Base-by-base conservation (phyloP, 2,888 invertebrate genomes). In the Papilio gigon region DNA sequence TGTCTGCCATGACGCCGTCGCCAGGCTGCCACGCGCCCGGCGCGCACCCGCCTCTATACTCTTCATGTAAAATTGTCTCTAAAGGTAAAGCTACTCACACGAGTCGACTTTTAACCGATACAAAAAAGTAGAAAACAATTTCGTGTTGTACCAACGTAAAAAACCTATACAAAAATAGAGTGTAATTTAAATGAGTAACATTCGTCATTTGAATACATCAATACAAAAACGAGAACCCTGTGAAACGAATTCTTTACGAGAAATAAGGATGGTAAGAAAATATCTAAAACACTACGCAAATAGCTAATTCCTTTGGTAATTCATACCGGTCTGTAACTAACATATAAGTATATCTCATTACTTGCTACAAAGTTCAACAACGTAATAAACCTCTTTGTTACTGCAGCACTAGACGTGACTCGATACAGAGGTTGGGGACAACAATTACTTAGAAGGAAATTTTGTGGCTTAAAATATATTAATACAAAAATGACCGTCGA, bases 301-400 rank as follows among this genome's bases (percentile, higher is more conserved):
- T 88, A 90, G 80, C 88, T 90, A 90, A 88, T 84, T 82, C 87
- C 90, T 91, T 91, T 91, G 91, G 91, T 90, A 89, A 89, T 86
- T 82, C 82, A 85, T 89, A 91, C 91, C 91, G 90, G 89, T 86
- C 87, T 86, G 84, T 83, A 87, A 89, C 82, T 79, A 80, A 81
- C 85, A 84, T 81, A 81, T 81, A 82, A 82, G 81, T 81, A n/a
- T 81, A 78, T 81, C 76, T n/a, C 79, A 82, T 80, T 84, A 78
- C 80, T 80, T 76, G 76, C 83, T 75, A 85, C 80, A 84, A 79
- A 82, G 78, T 75, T 78, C 80, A 87, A 87, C 83, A 84, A 84
- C 77, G 73, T 77, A 77, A 82, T 77, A 76, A 76, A 53, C 50
- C 33, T 53, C n/a, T 75, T 74, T 72, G 78, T 81, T 80, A 82